Percentiles rank a stretch among this genome's conserved stretches.
These are phyloP conservation scores for Leucozona laternaria DNA, from an alignment of 2,888 invertebrate species.

Conservation along the genomic window DNA sequence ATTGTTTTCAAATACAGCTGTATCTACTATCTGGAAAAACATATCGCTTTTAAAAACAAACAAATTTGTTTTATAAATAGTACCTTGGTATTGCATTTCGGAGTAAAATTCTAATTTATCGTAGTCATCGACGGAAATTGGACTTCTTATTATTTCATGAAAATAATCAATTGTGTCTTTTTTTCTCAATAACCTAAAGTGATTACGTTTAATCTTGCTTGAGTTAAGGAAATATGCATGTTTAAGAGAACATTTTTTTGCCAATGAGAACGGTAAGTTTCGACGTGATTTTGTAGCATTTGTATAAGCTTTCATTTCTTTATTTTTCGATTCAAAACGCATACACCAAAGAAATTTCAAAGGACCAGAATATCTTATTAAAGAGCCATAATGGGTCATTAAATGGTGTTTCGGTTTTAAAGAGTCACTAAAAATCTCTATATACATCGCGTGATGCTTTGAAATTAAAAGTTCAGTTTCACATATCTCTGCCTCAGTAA, in stretches of 20 bases:
- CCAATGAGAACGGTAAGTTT: not conserved
- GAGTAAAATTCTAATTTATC: not conserved
- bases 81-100: not conserved
- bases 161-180: not conserved
- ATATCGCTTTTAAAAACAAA: not conserved
- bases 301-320: too few relatives aligned
- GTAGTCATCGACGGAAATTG: not conserved
- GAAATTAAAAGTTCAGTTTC: not conserved
- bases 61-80: not conserved
- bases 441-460: not conserved
- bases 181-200: not conserved
- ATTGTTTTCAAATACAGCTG: not conserved
- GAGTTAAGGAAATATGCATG: not conserved
- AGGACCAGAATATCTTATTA: too few relatives aligned
- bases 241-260: not conserved
- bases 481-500: not conserved
- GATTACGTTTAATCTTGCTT: not conserved
- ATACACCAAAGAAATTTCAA: too few relatives aligned
- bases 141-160: not conserved
- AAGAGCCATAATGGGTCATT: not conserved
- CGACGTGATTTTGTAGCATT: not conserved
- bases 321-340: too few relatives aligned
- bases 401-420: not conserved
- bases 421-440: not conserved
- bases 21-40: not conserved